Evolutionary conservation across 2,797 vertebrate genomes (phyloP).

Genomic region (Steatocranus sp.): DNA sequence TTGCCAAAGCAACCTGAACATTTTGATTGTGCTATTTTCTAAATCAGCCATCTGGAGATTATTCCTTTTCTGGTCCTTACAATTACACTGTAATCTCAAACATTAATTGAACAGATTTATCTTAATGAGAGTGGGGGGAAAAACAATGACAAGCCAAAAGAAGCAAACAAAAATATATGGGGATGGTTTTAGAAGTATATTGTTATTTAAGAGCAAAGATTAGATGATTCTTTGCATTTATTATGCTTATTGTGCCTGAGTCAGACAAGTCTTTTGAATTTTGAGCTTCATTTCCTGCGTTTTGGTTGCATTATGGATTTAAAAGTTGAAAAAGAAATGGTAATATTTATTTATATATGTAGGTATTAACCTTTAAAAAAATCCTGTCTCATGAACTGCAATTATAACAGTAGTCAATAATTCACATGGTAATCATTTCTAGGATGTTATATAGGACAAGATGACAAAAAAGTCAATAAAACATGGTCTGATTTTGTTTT

Average conservation of each 20-base stretch:
- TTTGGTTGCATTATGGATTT: not conserved
- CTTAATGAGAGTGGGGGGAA: accelerated
- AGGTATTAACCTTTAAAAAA: not conserved
- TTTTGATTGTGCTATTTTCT: not conserved
- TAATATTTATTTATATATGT: not conserved
- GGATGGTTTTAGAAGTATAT: not conserved
- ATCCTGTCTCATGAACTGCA: not conserved
- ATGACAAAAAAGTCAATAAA: not conserved
- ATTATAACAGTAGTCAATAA: not conserved
- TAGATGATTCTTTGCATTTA: not conserved
- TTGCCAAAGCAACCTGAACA: not conserved
- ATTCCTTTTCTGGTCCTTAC: not conserved
- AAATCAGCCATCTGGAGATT: not conserved
- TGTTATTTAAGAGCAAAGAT: not conserved
- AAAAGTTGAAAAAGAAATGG: not conserved
- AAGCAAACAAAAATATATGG: not conserved
- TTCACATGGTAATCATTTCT: not conserved
- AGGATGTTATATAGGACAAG: not conserved
- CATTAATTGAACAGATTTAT: not conserved
- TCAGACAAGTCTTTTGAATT: not conserved
- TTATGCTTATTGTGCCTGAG: not conserved
- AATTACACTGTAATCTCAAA: not conserved
- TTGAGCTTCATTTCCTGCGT: accelerated
- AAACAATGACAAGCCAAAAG: not conserved
- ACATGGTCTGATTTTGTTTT: not conserved